Conservation (phyloP, 2,113 vertebrate genomes). For the Charina bottae region DNA sequence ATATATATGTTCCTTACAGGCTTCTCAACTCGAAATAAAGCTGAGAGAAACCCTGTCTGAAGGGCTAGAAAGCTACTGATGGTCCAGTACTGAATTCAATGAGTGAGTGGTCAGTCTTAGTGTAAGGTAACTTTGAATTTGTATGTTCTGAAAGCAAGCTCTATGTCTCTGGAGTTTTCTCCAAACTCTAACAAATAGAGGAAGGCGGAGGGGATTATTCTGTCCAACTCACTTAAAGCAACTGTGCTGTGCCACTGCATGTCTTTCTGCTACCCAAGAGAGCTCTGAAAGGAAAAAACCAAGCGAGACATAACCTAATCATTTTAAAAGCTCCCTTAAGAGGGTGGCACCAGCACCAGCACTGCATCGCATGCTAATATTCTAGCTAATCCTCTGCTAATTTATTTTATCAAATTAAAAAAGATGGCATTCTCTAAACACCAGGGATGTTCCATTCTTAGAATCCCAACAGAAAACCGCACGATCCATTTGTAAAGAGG, state of each 20-base stretch:
- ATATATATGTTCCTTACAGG: neutral
- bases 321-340: constrained; percentile 55
- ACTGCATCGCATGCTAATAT: constrained; percentile 61
- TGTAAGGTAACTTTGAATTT: neutral
- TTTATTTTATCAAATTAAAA: constrained; percentile 82
- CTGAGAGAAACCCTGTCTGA: neutral
- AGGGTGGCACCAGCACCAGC: constrained; percentile 36
- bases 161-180: neutral
- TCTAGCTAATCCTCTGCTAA: constrained; percentile 76
- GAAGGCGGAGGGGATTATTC: neutral
- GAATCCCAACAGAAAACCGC: constrained; percentile 66
- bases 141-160: neutral
- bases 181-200: neutral
- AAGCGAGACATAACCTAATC: neutral
- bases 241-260: neutral
- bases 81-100: neutral
- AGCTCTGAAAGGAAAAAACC: constrained; percentile 21
- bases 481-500: constrained; percentile 73
- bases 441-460: constrained; percentile 70
- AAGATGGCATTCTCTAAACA: constrained; percentile 69
- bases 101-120: neutral
- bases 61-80: neutral
- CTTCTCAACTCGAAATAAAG: neutral
- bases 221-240: neutral
- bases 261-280: constrained; percentile 18